Percentiles rank a stretch among this genome's conserved stretches.
These are phyloP conservation scores for Phrynocephalus vlangalii DNA, from an alignment of 2,797 vertebrate genomes.

Conservation along the genomic window DNA sequence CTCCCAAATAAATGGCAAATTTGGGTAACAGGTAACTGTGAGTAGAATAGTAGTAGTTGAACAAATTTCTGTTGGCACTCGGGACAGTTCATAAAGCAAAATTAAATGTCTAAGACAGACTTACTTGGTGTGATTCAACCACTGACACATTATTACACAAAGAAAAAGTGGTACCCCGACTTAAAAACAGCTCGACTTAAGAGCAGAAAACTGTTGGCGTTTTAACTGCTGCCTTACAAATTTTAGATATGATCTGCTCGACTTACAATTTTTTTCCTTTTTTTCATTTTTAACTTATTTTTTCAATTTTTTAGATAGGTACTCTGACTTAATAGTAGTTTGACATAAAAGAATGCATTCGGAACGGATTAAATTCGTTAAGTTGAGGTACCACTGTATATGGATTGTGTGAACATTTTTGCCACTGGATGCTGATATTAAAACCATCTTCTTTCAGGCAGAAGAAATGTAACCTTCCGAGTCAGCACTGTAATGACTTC, in stretches of 20 bases:
- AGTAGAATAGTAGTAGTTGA: neutral
- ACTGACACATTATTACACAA: neutral
- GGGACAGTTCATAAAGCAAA: neutral
- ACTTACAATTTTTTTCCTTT: too few relatives aligned
- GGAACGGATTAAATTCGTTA: too few relatives aligned
- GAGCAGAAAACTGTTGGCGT: too few relatives aligned
- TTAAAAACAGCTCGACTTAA: too few relatives aligned
- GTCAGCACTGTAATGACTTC: slow-evolving; percentile 58
- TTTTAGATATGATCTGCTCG: too few relatives aligned
- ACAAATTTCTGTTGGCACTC: neutral
- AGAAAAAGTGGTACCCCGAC: neutral
- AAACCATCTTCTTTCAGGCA: slow-evolving; percentile 20
- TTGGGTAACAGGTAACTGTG: neutral
- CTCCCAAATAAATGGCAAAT: neutral
- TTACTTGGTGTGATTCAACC: neutral
- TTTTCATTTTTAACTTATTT: too few relatives aligned
- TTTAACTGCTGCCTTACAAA: too few relatives aligned
- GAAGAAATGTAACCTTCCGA: slow-evolving; percentile 51
- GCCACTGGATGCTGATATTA: neutral
- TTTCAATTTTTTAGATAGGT: too few relatives aligned
- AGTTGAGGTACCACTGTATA: too few relatives aligned
- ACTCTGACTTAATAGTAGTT: too few relatives aligned
- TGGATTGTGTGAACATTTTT: neutral
- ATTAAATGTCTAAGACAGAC: neutral
- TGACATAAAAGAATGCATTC: too few relatives aligned